Conservation (phyloP, 2,888 invertebrate genomes). For the Drosophila setosimentum region DNA sequence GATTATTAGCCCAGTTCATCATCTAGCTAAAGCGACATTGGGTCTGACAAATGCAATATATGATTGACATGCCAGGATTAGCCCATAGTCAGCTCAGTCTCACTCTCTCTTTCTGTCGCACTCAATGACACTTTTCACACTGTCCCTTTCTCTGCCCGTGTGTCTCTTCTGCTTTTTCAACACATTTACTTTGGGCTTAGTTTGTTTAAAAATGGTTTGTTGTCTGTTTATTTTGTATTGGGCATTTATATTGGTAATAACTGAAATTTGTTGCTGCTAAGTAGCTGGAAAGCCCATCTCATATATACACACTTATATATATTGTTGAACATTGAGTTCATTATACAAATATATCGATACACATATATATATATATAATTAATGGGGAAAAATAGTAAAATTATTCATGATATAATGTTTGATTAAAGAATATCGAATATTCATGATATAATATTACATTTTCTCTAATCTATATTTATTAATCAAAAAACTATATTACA, state of each 20-base stretch:
- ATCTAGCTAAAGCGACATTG: conserved; percentile 50
- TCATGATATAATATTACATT: not conserved
- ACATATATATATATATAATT: conserved; percentile 9
- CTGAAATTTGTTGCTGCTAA: conserved; percentile 52
- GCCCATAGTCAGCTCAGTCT: conserved; percentile 43
- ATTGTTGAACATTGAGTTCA: conserved; percentile 18
- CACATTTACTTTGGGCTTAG: conserved; percentile 71
- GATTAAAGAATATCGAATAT: not conserved
- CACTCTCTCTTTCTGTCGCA: conserved; percentile 3
- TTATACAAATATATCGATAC: conserved; percentile 12
- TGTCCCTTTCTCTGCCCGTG: conserved; percentile 6
- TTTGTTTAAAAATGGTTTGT: conserved; percentile 61
- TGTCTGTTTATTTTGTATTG: conserved; percentile 69
- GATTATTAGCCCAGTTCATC: conserved; percentile 57
- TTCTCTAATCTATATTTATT: not conserved
- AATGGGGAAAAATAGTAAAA: not conserved
- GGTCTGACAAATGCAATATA: conserved; percentile 52
- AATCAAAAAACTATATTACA: too few relatives aligned
- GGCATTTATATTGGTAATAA: conserved; percentile 75
- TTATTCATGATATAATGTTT: not conserved
- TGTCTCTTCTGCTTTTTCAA: conserved; percentile 29
- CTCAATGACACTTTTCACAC: not conserved
- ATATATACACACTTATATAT: conserved; percentile 35
- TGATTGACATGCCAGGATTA: conserved; percentile 77
- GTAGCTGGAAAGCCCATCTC: conserved; percentile 49